Base-by-base conservation (phyloP, 1,140 invertebrate species). In the Magallana angulata region DNA sequence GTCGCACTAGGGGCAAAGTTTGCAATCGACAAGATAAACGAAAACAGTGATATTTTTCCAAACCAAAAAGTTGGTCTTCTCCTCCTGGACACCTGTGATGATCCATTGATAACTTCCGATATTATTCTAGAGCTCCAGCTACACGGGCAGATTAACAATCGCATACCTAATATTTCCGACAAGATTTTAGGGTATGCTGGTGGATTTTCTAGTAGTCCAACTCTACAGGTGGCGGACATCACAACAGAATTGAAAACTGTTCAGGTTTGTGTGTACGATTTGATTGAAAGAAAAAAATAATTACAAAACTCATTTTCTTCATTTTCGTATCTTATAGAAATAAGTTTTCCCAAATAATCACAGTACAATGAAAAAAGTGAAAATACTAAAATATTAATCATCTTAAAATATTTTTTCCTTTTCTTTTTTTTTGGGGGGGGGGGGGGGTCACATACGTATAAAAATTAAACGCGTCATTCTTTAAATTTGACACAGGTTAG, bases 161-260 rank as follows among this genome's bases (percentile, higher is more conserved):
- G 18, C 12, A n/a, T 58, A 8, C 48, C 48, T 6, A 30, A 30
- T 82, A 82, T 82, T 18, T 57, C 81, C 14, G 14, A 57, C 24
- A 82, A 24, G 18, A 82, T 82, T 18, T 7, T 82, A n/a, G 81
- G 81, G 36, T 82, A 82, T 57, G 81, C 57, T 82, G 81, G 81
- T 14, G 81, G 57, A 57, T 58, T 82, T 82, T 57, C 48, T 8
- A 82, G 81, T 57, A 57, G 36, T 18, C 48, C 81, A 56, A 82
- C 81, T 57, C 16, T 58, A 18, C 48, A 57, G 18, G 81, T 82
- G 18, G 81, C 81, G 16, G 81, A 82, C 12, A 82, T 82, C 57
- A 57, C 81, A 57, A 82, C 81, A 11, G 48, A 82, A 56, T 16
- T 82, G 9, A 82, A 82, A 82, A n/a, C 57, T 1, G 81, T 57